phyloP scores from a whole-genome alignment of 2,888 invertebrate genomes.

The Petrolisthes manimaculis region DNA sequence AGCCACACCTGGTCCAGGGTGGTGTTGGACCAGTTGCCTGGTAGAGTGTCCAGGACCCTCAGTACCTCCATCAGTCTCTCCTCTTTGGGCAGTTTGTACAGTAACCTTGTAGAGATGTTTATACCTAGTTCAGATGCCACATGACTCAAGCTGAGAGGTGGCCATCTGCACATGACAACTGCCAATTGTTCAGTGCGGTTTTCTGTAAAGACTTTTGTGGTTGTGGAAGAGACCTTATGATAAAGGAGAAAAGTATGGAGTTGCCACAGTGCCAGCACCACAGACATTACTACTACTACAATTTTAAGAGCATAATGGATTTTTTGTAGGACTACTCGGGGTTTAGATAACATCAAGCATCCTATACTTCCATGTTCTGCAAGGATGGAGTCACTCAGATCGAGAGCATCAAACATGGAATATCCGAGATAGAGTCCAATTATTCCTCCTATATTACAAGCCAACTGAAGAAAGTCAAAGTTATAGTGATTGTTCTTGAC shows the following conservation, averaged over 20 bases:
- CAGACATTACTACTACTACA: neutral
- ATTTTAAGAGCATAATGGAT: slow-evolving; percentile 1
- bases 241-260: slow-evolving; percentile 25
- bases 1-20: slow-evolving; percentile 31
- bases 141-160: slow-evolving; percentile 28
- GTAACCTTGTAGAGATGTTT: neutral
- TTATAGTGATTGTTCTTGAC: slow-evolving; percentile 25
- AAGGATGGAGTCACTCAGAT: slow-evolving; percentile 1
- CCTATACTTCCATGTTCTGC: neutral
- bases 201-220: neutral
- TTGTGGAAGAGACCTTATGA: slow-evolving; percentile 25
- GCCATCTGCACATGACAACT: slow-evolving; percentile 35
- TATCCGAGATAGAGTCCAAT: slow-evolving; percentile 36
- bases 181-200: neutral
- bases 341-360: no score
- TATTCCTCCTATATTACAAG: slow-evolving; percentile 32
- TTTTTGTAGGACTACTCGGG: neutral
- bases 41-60: slow-evolving; percentile 17
- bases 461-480: slow-evolving; percentile 11
- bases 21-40: slow-evolving; percentile 33
- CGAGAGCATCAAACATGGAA: slow-evolving; percentile 18
- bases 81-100: slow-evolving; percentile 20
- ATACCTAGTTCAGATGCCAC: neutral
- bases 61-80: slow-evolving; percentile 12
- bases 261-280: slow-evolving; percentile 7